A percentile compares a stretch with the other conserved stretches of the same genome.
These are phyloP conservation scores for Harlomillsia oculata DNA, from an alignment of 1,140 invertebrate genomes.

Conservation along the genomic window DNA sequence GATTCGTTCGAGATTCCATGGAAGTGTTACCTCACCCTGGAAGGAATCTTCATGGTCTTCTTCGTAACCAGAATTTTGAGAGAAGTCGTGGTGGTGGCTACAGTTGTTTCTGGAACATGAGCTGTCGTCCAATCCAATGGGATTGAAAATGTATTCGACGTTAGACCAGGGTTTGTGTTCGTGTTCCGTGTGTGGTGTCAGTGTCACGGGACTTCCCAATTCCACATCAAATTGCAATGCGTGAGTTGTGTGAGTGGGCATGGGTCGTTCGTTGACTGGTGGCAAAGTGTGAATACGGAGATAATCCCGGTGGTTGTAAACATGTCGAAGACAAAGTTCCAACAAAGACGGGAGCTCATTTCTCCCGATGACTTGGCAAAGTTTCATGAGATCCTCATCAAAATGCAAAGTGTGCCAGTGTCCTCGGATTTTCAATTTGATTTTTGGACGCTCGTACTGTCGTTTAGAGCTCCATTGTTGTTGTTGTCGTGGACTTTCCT, in stretches of 20 bases:
- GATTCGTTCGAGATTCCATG: conserved; percentile 9
- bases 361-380: background rate
- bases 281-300: background rate
- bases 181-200: background rate
- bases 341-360: conserved; percentile 4
- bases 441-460: conserved; percentile 4
- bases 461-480: background rate
- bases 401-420: conserved; percentile 21
- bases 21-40: conserved; percentile 12
- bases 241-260: background rate
- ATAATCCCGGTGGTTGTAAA: conserved; percentile 10
- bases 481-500: background rate
- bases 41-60: background rate
- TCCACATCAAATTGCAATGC: background rate
- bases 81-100: background rate
- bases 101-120: background rate
- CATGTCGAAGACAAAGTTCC: conserved; percentile 19
- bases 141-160: background rate
- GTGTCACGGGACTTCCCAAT: no score
- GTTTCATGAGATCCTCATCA: conserved; percentile 18
- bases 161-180: background rate
- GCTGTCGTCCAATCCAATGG: background rate
- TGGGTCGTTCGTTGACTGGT: background rate
- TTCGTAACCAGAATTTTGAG: background rate
- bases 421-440: conserved; percentile 13